Base-by-base conservation (phyloP, 2,797 vertebrate genomes). In the Pristis pectinata region DNA sequence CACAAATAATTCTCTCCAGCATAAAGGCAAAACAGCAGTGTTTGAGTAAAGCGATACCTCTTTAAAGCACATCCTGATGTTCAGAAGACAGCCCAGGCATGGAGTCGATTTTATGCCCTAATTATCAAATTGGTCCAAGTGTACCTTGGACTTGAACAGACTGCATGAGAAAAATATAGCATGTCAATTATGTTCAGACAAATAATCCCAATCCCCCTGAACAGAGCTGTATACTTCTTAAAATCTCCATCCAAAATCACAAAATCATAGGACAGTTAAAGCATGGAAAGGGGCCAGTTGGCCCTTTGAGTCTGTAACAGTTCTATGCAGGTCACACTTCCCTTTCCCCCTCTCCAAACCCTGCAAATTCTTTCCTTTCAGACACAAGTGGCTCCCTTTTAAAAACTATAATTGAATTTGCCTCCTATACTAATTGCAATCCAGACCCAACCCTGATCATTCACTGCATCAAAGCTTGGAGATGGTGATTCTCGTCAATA, bases 71-170 rank as follows among this genome's bases (percentile, higher is more conserved):
- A 74, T 49, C 67, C 24, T 74, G 41, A n/a, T 93, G 61, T 44
- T 70, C 37, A 41, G 92, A 93, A 94, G 41, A 94, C 4, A 76
- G 15, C 27, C 6, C 13, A 72, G 67, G 30, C 13, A 76, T 22
- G 72, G 27, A 74, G 70, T 27, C 56, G 92, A 56, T 94, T 94
- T 94, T 94, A 53, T n/a, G 44, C 92, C 49, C 44, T 17, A 94
- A 76, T 76, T 94, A 56, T 34, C 17, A 76, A 56, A 74, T 53
- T 44, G 27, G 72, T 94, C 34, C 70, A 94, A 15, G 30, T 72
- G 13, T 70, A 53, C 19, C 34, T 74, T 74, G 30, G 7, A 53
- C 30, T 94, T 30, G 49, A 56, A 76, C 37, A 85, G 13, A 76
- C 24, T 94, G 41, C 27, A 34, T 93, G 13, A 53, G n/a, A 27